phyloP scores from a whole-genome alignment of 2,113 vertebrate genomes.

The Eolophus roseicapilla region DNA sequence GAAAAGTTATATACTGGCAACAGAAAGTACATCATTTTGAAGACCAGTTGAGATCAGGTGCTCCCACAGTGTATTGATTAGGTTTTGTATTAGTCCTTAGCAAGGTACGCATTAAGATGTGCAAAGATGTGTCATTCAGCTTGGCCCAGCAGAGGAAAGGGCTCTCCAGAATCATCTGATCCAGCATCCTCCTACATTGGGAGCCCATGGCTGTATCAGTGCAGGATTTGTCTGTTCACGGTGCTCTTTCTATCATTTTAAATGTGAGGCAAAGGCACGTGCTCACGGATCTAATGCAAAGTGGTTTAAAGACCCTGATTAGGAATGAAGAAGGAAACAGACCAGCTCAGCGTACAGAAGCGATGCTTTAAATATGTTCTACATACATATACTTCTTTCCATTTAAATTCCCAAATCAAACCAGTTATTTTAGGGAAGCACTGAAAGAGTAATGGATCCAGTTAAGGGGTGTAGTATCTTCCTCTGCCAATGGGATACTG shows the following conservation, averaged over 20 bases:
- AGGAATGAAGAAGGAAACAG: conserved; percentile 40
- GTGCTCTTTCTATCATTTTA: background rate
- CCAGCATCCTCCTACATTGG: background rate
- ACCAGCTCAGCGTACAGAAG: conserved; percentile 21
- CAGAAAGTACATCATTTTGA: background rate
- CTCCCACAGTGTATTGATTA: background rate
- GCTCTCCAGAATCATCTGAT: background rate
- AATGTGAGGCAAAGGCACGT: background rate
- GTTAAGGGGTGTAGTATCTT: background rate
- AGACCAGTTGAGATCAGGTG: background rate
- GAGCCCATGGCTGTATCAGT: accelerated
- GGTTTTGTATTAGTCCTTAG: background rate
- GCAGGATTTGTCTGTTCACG: background rate
- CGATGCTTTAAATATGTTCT: conserved; percentile 31
- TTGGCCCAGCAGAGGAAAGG: background rate
- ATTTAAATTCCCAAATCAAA: conserved; percentile 6
- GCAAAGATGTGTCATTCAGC: background rate
- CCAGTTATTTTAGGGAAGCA: background rate
- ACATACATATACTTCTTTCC: background rate
- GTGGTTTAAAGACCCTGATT: background rate
- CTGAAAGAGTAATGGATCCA: background rate
- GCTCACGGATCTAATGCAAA: background rate
- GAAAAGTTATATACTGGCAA: background rate
- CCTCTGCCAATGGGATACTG: background rate
- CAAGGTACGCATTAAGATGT: background rate